Conservation (phyloP, 2,113 vertebrate genomes). For the Zapornia atra region DNA sequence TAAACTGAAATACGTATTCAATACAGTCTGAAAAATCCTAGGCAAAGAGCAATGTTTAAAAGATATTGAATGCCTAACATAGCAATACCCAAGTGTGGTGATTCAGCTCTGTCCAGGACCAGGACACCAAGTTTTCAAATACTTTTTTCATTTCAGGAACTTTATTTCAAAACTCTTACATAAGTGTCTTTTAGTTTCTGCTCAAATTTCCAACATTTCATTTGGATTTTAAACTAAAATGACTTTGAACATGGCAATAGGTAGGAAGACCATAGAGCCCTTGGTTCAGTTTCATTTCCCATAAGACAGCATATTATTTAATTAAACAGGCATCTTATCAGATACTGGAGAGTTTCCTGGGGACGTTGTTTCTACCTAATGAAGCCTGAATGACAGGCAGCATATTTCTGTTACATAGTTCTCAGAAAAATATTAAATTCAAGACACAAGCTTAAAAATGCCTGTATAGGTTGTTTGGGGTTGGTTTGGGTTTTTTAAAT, state of each 20-base stretch:
- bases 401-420: neutral
- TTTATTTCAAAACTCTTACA: neutral
- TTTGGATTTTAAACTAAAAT: neutral
- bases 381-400: neutral
- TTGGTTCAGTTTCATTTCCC: constrained; percentile 17
- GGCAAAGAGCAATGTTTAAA: neutral
- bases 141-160: neutral
- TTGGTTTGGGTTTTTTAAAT: too few species aligned
- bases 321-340: neutral
- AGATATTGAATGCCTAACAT: neutral
- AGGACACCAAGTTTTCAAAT: neutral
- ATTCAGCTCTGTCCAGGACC: too few species aligned
- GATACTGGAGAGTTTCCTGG: neutral
- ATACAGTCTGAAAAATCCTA: neutral
- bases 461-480: neutral
- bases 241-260: neutral
- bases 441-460: neutral
- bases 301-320: neutral
- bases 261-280: neutral
- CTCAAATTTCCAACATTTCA: neutral
- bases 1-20: neutral
- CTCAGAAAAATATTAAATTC: neutral
- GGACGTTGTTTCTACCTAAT: neutral
- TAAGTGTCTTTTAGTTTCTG: neutral
- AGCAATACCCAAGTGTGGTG: neutral